Conservation (phyloP, 2,113 vertebrate genomes). For the Eulacestoma nigropectus region DNA sequence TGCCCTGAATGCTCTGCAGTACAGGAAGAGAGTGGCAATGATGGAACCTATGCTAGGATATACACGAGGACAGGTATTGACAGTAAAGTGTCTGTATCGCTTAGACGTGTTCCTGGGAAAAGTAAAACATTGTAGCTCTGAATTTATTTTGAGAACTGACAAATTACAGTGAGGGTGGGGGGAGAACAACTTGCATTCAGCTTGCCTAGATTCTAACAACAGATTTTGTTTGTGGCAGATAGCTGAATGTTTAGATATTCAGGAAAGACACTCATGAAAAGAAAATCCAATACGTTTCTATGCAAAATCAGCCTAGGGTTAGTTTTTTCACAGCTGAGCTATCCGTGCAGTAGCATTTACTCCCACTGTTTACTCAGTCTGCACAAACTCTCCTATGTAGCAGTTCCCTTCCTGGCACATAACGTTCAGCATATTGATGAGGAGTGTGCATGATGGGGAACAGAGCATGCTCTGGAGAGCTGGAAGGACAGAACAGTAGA, state of each 20-base stretch:
- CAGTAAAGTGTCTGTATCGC: neutral
- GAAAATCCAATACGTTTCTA: neutral
- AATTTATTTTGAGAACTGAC: neutral
- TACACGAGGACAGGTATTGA: constrained; percentile 84
- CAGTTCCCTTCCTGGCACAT: neutral
- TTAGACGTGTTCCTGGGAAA: neutral
- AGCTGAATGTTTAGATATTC: neutral
- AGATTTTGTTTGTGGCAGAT: neutral
- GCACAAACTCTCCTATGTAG: constrained; percentile 9
- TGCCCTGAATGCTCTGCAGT: constrained; percentile 93
- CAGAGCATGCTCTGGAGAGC: constrained; percentile 3
- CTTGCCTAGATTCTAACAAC: neutral
- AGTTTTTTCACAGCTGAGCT: neutral
- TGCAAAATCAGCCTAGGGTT: neutral
- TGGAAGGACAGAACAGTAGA: neutral
- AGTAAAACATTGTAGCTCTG: neutral
- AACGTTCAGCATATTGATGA: constrained; percentile 50
- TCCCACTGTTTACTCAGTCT: constrained; percentile 28
- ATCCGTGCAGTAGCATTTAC: neutral
- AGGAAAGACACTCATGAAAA: neutral
- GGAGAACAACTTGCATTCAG: neutral
- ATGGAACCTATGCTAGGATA: constrained; percentile 94
- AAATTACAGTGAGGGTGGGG: accelerated
- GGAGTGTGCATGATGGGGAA: neutral
- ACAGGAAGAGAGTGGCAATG: constrained; percentile 91